Conservation (phyloP, 2,113 vertebrate genomes). For the Dermatemys mawii region DNA sequence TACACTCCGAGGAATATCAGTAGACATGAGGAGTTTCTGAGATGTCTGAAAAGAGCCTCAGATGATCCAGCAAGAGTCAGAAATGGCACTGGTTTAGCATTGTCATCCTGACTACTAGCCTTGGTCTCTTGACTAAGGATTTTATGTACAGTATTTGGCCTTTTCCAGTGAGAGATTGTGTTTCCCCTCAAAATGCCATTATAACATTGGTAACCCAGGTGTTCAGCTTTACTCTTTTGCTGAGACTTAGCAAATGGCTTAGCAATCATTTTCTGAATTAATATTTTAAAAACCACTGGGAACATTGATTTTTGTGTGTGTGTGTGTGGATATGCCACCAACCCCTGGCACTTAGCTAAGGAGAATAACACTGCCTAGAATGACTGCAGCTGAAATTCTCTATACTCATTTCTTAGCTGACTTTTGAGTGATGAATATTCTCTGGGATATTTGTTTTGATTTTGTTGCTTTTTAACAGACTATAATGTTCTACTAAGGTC, state of each 20-base stretch:
- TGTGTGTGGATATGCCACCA: neutral
- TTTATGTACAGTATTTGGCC: constrained; percentile 25
- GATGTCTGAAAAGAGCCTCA: constrained; percentile 10
- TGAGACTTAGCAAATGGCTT: constrained; percentile 5
- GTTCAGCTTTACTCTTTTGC: constrained; percentile 20
- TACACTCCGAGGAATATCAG: constrained; percentile 18
- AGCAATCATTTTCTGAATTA: constrained; percentile 8
- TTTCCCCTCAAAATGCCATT: constrained; percentile 17
- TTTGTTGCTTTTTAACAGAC: neutral
- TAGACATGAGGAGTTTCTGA: constrained; percentile 14
- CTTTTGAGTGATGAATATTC: neutral
- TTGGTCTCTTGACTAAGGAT: neutral
- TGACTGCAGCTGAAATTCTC: neutral
- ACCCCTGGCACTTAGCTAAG: neutral
- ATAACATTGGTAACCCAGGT: constrained; percentile 30
- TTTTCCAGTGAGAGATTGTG: constrained; percentile 16
- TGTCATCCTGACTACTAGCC: neutral
- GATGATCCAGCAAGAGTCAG: constrained; percentile 23
- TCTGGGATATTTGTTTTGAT: neutral
- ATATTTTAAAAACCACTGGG: neutral
- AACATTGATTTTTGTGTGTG: neutral
- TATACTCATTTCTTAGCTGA: neutral
- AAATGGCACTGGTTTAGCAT: neutral
- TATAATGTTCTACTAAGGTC: neutral
- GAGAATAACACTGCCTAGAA: neutral